These are phyloP conservation scores for Hyperopisus bebe DNA, from an alignment of 2,113 vertebrate species.

Conservation along the genomic window DNA sequence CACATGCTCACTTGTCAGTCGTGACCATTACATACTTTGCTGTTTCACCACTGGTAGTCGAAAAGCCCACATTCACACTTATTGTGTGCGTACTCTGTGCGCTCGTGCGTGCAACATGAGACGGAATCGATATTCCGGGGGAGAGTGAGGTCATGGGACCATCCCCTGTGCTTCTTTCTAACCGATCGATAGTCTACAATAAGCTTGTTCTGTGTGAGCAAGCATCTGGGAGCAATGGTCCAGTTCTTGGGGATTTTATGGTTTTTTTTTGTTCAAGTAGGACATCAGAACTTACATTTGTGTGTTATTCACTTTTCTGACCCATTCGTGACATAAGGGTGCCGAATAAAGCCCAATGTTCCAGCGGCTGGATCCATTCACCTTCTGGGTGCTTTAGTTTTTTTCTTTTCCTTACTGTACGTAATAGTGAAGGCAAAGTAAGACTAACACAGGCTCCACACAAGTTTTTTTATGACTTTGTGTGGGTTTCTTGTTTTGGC, in stretches of 20 bases:
- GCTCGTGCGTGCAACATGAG: background rate
- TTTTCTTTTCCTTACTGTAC: background rate
- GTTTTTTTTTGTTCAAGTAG: background rate
- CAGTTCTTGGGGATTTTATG: background rate
- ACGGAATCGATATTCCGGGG: background rate
- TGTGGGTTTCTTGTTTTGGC: background rate
- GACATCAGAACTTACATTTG: background rate
- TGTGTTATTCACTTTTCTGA: background rate
- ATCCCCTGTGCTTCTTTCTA: background rate
- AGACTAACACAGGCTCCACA: background rate
- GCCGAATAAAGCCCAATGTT: background rate
- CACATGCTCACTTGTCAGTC: background rate
- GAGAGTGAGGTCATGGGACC: background rate
- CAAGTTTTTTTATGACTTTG: background rate
- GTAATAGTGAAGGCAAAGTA: background rate
- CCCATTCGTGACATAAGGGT: background rate
- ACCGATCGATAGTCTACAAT: background rate
- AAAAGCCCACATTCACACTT: background rate
- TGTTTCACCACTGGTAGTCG: background rate
- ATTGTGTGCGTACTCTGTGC: background rate
- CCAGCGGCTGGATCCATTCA: background rate
- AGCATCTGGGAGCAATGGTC: background rate
- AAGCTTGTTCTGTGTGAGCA: background rate
- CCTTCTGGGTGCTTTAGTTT: background rate
- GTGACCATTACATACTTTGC: background rate